Conservation (phyloP, 1,140 invertebrate genomes). For the Drosophila lacteicornis region DNA sequence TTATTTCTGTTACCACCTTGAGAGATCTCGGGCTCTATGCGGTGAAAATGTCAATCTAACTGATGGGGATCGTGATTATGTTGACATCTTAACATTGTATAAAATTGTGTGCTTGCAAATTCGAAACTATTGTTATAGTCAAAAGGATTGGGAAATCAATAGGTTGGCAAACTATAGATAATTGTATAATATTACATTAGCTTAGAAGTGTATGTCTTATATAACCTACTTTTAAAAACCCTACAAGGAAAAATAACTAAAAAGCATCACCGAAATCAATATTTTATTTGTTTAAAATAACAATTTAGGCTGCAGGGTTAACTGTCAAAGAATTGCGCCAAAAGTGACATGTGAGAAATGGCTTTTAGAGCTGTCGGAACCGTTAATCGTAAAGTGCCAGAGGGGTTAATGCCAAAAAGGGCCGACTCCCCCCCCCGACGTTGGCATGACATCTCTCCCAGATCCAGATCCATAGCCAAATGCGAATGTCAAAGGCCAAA, state of each 20-base stretch:
- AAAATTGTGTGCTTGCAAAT: not conserved
- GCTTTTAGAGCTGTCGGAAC: slow-evolving; percentile 27
- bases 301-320: not conserved
- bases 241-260: not conserved
- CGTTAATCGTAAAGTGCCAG: slow-evolving; percentile 21
- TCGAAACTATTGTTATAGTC: not conserved
- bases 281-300: slow-evolving; percentile 1
- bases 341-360: slow-evolving; percentile 55
- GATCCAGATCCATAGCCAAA: slow-evolving; percentile 25
- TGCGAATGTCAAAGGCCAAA: slow-evolving; percentile 49
- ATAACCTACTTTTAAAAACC: no score
- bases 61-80: slow-evolving; percentile 19
- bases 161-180: no score
- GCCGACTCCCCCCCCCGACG: not conserved
- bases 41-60: slow-evolving; percentile 18
- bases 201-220: no score
- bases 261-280: not conserved
- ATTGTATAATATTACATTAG: no score
- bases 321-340: slow-evolving; percentile 5
- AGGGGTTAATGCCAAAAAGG: slow-evolving; percentile 33
- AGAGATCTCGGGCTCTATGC: slow-evolving; percentile 24
- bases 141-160: no score
- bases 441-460: slow-evolving; percentile 20
- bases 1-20: slow-evolving; percentile 31
- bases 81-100: slow-evolving; percentile 11